These are phyloP conservation scores for Calliscelio sp. DNA, from an alignment of 2,888 invertebrate species.

Conservation along the genomic window DNA sequence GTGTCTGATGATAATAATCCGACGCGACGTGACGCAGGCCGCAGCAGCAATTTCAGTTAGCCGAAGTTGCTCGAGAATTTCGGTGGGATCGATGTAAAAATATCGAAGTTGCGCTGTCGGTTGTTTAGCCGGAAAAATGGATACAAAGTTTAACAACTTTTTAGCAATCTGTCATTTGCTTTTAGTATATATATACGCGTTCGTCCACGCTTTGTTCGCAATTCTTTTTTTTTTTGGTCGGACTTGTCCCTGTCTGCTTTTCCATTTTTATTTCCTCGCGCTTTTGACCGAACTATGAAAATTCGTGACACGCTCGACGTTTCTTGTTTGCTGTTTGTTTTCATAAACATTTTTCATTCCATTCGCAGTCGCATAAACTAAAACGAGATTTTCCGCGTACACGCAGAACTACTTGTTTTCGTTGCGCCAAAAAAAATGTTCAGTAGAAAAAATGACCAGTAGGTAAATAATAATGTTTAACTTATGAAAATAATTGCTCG, in stretches of 20 bases:
- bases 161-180: constrained; percentile 61
- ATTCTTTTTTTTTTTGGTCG: constrained; percentile 27
- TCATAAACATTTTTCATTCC: constrained; percentile 45
- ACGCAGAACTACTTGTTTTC: no score
- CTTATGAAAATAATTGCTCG: no score
- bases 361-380: constrained; percentile 14
- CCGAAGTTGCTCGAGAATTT: constrained; percentile 38
- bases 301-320: constrained; percentile 49
- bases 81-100: constrained; percentile 60
- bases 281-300: constrained; percentile 47
- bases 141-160: constrained; percentile 54
- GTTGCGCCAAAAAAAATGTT: background rate
- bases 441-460: no score
- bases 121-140: constrained; percentile 54
- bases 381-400: constrained; percentile 16
- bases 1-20: constrained; percentile 58
- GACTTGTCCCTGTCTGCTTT: background rate
- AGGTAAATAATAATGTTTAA: no score
- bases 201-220: constrained; percentile 30
- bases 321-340: constrained; percentile 53
- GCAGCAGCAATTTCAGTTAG: constrained; percentile 62
- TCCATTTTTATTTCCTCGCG: constrained; percentile 24
- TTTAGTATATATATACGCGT: constrained; percentile 28
- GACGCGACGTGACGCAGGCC: constrained; percentile 57
- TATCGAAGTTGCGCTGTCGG: constrained; percentile 51